Conservation (phyloP, 1,140 invertebrate genomes). For the Drosophila sturtevanti region DNA sequence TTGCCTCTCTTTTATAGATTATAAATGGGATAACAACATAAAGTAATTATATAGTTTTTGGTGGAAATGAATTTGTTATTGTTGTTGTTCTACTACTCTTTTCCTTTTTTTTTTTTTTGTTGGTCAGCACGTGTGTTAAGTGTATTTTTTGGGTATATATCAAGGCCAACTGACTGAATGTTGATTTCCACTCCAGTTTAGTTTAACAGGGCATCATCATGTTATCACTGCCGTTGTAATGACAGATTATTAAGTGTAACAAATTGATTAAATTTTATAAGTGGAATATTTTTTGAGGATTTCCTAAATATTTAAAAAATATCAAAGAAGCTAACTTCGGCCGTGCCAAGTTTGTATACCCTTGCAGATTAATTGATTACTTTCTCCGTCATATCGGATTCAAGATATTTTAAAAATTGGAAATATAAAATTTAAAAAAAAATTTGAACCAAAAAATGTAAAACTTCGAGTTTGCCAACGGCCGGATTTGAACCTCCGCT, state of each 20-base stretch:
- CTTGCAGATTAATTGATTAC: no score
- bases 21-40: constrained; percentile 37
- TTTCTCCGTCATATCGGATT: no score
- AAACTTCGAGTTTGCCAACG: no score
- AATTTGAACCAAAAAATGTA: no score
- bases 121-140: background rate
- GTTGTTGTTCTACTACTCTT: background rate
- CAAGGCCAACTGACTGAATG: constrained; percentile 1
- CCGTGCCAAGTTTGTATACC: no score
- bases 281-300: background rate
- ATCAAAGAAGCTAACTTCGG: no score
- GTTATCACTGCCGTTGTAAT: constrained; percentile 3
- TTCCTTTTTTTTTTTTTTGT: background rate
- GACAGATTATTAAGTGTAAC: constrained; percentile 7
- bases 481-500: no score
- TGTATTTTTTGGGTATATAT: background rate
- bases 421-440: no score
- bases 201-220: background rate
- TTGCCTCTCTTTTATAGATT: constrained; percentile 46
- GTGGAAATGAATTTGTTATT: constrained; percentile 17
- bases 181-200: background rate
- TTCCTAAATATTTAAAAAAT: no score
- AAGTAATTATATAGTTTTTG: constrained; percentile 43
- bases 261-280: constrained; percentile 17
- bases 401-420: no score